These are phyloP conservation scores for Ptychoptera albimana DNA, from an alignment of 2,888 invertebrate species.

Conservation along the genomic window DNA sequence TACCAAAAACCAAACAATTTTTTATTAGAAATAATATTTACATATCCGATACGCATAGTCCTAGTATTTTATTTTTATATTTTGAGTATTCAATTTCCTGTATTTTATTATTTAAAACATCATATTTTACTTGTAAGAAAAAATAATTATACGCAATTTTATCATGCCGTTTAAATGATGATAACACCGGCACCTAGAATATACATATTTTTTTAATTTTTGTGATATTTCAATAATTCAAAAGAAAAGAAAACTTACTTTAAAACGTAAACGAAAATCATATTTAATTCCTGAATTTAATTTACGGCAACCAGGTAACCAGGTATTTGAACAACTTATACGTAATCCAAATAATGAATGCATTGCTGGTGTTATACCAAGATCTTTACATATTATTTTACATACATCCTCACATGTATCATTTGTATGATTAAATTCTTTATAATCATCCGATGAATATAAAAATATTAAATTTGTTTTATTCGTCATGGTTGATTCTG, in stretches of 20 bases:
- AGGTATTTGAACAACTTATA: conserved; percentile 44
- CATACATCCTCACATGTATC: conserved; percentile 51
- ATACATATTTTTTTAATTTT: background rate
- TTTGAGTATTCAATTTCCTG: conserved; percentile 65
- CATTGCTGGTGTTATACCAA: conserved; percentile 59
- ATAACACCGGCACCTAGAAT: conserved; percentile 17
- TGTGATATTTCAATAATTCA: background rate
- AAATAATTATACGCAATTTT: conserved; percentile 66
- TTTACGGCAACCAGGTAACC: conserved; percentile 48
- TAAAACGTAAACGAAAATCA: conserved; percentile 68
- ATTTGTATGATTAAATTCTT: conserved; percentile 17
- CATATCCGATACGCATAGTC: conserved; percentile 79
- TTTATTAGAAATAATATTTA: conserved; percentile 19
- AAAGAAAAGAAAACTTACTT: conserved; percentile 31
- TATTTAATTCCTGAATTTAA: conserved; percentile 38
- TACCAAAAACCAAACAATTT: too few species aligned
- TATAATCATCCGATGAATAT: conserved; percentile 17
- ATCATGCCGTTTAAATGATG: conserved; percentile 36
- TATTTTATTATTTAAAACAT: conserved; percentile 65
- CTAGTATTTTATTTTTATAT: conserved; percentile 60
- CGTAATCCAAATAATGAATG: conserved; percentile 64
- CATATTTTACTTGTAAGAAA: conserved; percentile 68
- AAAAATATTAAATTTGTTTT: conserved; percentile 19
- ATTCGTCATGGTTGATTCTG: conserved; percentile 4
- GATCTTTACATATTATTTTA: conserved; percentile 48